Base-by-base conservation (phyloP, 2,797 vertebrate genomes). In the Tarsius wallacei region DNA sequence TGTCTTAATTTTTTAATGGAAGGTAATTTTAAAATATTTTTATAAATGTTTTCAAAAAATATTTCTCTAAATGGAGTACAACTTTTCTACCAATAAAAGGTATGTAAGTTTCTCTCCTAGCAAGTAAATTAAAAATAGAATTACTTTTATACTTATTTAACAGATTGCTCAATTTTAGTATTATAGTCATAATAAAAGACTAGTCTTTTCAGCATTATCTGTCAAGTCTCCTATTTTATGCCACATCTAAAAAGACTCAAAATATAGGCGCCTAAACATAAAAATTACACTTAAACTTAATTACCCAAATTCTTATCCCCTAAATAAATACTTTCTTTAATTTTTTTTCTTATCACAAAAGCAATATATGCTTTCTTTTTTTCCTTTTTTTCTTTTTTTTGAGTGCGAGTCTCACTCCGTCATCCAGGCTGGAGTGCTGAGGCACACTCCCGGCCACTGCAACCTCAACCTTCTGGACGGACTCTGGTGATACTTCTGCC, bases 151-250 rank as follows among this genome's bases (percentile, higher is more conserved):
- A 89, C n/a, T 66, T 93, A 90, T 77, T 93, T 93, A 87, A 97
- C 85, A 85, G 71, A 85, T 78, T 68, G 28, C 36, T 73, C 22
- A 33, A 33, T 87, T 93, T 96, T 85, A 90, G 55, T 71, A n/a
- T 92, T 55, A 84, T 26, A 55, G 28, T 82, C 42, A 73, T 61
- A 90, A 87, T 82, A 87, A 57, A 84, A 96, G 42, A 83, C 74
- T 66, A 84, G 42, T 51, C 47, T 95, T 96, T 83, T 84, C 59
- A 93, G 64, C 94, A 92, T 96, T 76, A 88, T 93, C 95, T 90
- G 24, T 22, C 21, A 42, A 95, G 15, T 17, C 61, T 96, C 49
- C 51, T 61, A 81, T n/a, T 93, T 94, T 51, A 68, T 73, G 57
- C 42, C 57, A 64, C 33, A 24, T n/a, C 59, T 53, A 86, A 47